Percentiles rank a stretch among this genome's conserved stretches.
Evolutionary conservation across 2,797 vertebrate genomes (phyloP).

Genomic region (Epinephelus awoara): DNA sequence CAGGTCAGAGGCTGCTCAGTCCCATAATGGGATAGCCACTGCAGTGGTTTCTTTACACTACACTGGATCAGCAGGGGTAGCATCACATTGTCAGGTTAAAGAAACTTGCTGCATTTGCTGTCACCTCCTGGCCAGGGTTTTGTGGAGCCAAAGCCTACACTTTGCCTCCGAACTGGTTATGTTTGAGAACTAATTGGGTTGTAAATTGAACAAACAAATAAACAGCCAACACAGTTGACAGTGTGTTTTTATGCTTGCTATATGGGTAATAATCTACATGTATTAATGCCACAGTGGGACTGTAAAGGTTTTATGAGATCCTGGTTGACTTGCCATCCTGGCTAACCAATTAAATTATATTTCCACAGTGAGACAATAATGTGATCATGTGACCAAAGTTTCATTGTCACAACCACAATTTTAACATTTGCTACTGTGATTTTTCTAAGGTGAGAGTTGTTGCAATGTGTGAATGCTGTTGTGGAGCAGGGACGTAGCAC

Average conservation of each 20-base stretch:
- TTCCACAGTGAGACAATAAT: constrained; percentile 16
- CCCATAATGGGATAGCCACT: constrained; percentile 28
- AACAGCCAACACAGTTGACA: constrained; percentile 24
- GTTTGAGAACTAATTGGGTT: constrained; percentile 32
- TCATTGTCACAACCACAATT: not conserved
- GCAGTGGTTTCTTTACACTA: not conserved
- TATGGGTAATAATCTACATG: constrained; percentile 38
- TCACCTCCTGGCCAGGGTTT: not conserved
- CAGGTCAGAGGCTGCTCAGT: constrained; percentile 32
- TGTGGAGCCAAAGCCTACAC: not conserved
- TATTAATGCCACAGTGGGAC: constrained; percentile 30
- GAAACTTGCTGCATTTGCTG: constrained; percentile 6
- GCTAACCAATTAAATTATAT: constrained; percentile 38
- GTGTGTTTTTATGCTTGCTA: constrained; percentile 27
- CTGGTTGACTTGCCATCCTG: constrained; percentile 10
- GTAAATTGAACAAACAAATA: constrained; percentile 50
- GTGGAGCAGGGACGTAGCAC: too few species aligned
- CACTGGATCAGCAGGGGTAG: too few species aligned
- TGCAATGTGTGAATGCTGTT: too few species aligned
- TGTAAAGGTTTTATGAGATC: constrained; percentile 33
- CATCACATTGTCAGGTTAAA: constrained; percentile 11
- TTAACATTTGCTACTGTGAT: not conserved
- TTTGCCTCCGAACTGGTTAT: not conserved
- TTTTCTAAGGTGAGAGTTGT: not conserved
- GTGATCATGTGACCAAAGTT: not conserved